Base-by-base conservation (phyloP, 2,113 vertebrate species). In the Albula goreensis region DNA sequence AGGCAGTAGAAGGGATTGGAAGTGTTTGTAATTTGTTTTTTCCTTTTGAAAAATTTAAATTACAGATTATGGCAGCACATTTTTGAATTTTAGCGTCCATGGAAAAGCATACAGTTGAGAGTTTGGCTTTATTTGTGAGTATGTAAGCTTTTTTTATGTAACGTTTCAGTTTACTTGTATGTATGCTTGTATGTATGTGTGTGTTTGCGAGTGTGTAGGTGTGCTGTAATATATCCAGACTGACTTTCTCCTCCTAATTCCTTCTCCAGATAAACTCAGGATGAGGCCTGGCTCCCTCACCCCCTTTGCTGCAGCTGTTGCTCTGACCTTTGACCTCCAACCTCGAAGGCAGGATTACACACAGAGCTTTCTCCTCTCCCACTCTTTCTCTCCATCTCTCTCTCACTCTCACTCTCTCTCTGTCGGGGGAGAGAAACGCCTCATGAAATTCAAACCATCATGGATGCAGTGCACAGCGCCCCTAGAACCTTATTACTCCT, bases 341-440 rank as follows among this genome's bases (percentile, higher is more conserved):
- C 89, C 94, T 94, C 86, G 89, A 89, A 94, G 93, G 94, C 94
- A 94, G 93, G 94, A 95, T 94, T 95, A 95, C 92, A 85, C 91
- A 83, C 90, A 93, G 94, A 93, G 94, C 90, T 85, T 50, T 87
- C 90, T 92, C 89, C 74, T 50, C 90, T 91, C 94, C 95, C 95
- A 41, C 31, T 41, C 31, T 41, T 41, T 41, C 31, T 41, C 31
- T 41, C 31, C 31, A 41, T 41, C 31, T 41, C 31, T 41, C 31
- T 89, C 79, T 51, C 79, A 92, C 94, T 95, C 94, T 89, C 79
- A 92, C 94, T 95, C 94, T 89, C 79, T 51, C 79, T 82, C 88
- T 91, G 91, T 48, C 52, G 83, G 3, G n/a, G n/a, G 22, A 74
- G 2, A 74, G 70, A 74, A 31, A 74, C 70, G 50, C 56, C 66